phyloP scores from a whole-genome alignment of 2,888 invertebrate species.

The Drosophila diplacantha region DNA sequence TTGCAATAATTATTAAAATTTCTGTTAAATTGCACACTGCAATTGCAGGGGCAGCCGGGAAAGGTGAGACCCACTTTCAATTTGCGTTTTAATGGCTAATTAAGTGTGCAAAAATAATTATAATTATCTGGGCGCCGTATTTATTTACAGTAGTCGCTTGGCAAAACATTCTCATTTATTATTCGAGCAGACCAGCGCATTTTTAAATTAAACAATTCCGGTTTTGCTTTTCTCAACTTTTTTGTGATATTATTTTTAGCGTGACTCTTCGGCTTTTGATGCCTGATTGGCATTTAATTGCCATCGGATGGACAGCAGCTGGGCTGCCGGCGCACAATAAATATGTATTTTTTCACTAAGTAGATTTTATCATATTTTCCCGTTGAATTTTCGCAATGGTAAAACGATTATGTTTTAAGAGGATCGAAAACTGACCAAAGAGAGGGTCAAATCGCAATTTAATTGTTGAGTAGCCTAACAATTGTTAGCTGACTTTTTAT shows the following conservation, averaged over 20 bases:
- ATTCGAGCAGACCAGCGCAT: conserved; percentile 1
- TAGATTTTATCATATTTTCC: conserved; percentile 13
- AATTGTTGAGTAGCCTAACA: conserved; percentile 1
- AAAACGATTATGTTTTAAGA: conserved; percentile 10
- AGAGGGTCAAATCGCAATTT: background rate
- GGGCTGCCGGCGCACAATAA: conserved; percentile 25
- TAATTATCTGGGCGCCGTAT: conserved; percentile 56
- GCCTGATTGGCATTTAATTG: conserved; percentile 71
- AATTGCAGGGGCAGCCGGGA: background rate
- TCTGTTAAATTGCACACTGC: conserved; percentile 32
- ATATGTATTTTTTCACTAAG: conserved; percentile 17
- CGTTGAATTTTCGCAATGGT: background rate
- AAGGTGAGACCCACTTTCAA: conserved; percentile 51
- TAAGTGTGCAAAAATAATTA: conserved; percentile 72
- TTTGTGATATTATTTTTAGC: conserved; percentile 29
- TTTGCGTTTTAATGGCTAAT: conserved; percentile 72
- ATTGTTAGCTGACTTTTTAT: background rate
- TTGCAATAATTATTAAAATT: conserved; percentile 64
- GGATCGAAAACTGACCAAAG: background rate
- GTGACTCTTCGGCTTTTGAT: conserved; percentile 55
- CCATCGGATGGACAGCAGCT: conserved; percentile 50
- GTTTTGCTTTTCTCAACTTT: conserved; percentile 19
- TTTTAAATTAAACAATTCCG: conserved; percentile 41
- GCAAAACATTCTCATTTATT: conserved; percentile 43
- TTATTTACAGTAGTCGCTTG: conserved; percentile 49